These are phyloP conservation scores for Diarsia rubi DNA, from an alignment of 2,888 invertebrate species.

Conservation along the genomic window DNA sequence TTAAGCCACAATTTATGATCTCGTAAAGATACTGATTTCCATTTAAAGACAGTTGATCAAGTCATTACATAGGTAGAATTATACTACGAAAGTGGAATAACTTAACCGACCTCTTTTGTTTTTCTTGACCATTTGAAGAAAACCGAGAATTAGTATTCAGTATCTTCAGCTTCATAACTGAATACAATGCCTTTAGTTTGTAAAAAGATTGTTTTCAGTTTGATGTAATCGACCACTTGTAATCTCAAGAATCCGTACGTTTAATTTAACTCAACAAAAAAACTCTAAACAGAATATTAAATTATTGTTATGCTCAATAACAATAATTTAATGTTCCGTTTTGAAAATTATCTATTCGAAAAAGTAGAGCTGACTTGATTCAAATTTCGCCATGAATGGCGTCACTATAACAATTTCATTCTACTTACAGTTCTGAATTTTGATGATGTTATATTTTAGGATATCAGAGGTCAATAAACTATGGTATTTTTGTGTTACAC, in stretches of 20 bases:
- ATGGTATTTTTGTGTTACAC: slow-evolving; percentile 27
- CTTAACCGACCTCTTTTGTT: slow-evolving; percentile 17
- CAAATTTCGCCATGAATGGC: background rate
- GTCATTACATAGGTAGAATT: slow-evolving; percentile 13
- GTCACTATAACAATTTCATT: background rate
- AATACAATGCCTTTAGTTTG: slow-evolving; percentile 22
- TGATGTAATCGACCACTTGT: slow-evolving; percentile 21
- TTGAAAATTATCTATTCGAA: slow-evolving; percentile 16
- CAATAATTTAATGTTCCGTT: slow-evolving; percentile 11
- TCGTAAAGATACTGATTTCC: slow-evolving; percentile 40
- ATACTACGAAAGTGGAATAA: slow-evolving; percentile 23
- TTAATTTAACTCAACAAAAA: too few relatives aligned
- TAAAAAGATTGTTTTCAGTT: slow-evolving; percentile 32
- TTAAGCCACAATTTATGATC: slow-evolving; percentile 48
- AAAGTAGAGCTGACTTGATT: slow-evolving; percentile 8
- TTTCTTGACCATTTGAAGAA: slow-evolving; percentile 37
- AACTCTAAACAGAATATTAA: too few relatives aligned
- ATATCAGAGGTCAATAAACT: slow-evolving; percentile 50
- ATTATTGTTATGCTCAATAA: too few relatives aligned
- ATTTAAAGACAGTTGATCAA: slow-evolving; percentile 52
- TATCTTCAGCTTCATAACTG: slow-evolving; percentile 10
- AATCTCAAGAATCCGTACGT: slow-evolving; percentile 21
- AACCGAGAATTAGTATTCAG: slow-evolving; percentile 10
- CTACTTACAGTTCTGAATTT: background rate
- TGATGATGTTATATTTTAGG: slow-evolving; percentile 8